Evolutionary conservation across 2,888 invertebrate genomes (phyloP).

Genomic region (Polylopha cassiicola): DNA sequence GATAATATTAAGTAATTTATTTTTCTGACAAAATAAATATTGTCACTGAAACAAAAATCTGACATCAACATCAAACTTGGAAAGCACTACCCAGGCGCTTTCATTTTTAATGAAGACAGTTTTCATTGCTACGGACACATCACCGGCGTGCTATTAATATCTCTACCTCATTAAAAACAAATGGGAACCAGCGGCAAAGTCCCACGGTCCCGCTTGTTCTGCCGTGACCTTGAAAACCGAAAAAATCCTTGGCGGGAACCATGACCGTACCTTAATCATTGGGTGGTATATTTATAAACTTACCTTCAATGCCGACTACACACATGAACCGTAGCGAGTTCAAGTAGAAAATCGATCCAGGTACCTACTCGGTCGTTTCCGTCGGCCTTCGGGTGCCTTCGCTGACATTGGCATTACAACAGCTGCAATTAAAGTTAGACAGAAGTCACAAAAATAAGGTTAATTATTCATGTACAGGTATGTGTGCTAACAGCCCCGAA

Average conservation of each 20-base stretch:
- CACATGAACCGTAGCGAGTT: conserved; percentile 48
- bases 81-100: too few relatives aligned
- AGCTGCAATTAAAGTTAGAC: conserved; percentile 25
- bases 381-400: conserved; percentile 34
- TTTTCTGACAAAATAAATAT: too few relatives aligned
- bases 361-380: conserved; percentile 40
- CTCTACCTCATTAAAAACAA: too few relatives aligned
- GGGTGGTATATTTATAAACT: conserved; percentile 34
- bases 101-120: too few relatives aligned
- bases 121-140: too few relatives aligned
- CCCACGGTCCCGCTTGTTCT: too few relatives aligned
- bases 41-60: too few relatives aligned
- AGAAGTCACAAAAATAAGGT: conserved; percentile 31
- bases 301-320: conserved; percentile 35
- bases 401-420: conserved; percentile 39
- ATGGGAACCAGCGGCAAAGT: too few relatives aligned
- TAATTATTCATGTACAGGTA: conserved; percentile 27
- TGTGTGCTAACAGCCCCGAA: conserved; percentile 24
- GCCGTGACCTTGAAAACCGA: conserved; percentile 13
- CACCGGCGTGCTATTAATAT: too few relatives aligned
- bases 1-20: too few relatives aligned
- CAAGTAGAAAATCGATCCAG: conserved; percentile 59
- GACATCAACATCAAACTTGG: too few relatives aligned
- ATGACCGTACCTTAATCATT: conserved; percentile 42
- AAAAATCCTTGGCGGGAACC: conserved; percentile 33